A percentile compares a stretch with the other conserved stretches of the same genome.
Conservation (phyloP, 1,140 invertebrate genomes). For the Bombyx mandarina region DNA sequence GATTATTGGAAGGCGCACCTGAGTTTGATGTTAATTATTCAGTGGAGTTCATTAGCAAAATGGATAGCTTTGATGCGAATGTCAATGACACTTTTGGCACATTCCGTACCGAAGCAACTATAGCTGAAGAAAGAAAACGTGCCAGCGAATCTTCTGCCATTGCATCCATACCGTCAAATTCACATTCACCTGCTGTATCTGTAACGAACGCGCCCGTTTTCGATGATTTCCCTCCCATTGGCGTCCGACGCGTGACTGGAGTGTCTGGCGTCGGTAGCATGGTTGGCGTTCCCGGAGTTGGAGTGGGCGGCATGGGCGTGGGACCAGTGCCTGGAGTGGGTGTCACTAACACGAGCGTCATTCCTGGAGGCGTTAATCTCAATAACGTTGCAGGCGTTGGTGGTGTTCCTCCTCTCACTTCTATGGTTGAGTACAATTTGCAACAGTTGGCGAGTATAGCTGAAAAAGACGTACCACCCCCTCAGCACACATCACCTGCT, state of each 20-base stretch:
- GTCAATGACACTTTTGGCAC: constrained; percentile 80
- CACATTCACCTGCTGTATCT: constrained; percentile 60
- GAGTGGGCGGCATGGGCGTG: constrained; percentile 40
- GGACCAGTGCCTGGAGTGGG: constrained; percentile 32
- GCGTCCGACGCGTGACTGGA: constrained; percentile 52
- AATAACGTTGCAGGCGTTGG: constrained; percentile 49
- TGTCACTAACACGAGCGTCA: constrained; percentile 33
- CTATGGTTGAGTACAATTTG: constrained; percentile 87
- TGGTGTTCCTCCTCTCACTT: constrained; percentile 62
- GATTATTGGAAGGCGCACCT: constrained; percentile 84
- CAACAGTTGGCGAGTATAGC: constrained; percentile 85
- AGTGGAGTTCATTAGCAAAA: constrained; percentile 87
- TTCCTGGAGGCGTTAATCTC: constrained; percentile 47
- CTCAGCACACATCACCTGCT: constrained; percentile 77
- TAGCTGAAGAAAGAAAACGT: constrained; percentile 64
- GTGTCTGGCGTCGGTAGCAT: constrained; percentile 36
- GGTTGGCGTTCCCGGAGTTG: constrained; percentile 45
- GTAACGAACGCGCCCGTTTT: constrained; percentile 59
- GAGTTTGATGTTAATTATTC: constrained; percentile 83
- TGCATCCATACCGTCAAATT: constrained; percentile 50
- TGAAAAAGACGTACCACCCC: constrained; percentile 71
- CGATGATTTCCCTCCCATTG: constrained; percentile 52
- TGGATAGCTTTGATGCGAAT: constrained; percentile 82
- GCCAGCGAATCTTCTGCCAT: constrained; percentile 80
- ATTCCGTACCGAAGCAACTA: constrained; percentile 76